Evolutionary conservation across 1,140 invertebrate genomes (phyloP).

Genomic region (Eriocheir sinensis): DNA sequence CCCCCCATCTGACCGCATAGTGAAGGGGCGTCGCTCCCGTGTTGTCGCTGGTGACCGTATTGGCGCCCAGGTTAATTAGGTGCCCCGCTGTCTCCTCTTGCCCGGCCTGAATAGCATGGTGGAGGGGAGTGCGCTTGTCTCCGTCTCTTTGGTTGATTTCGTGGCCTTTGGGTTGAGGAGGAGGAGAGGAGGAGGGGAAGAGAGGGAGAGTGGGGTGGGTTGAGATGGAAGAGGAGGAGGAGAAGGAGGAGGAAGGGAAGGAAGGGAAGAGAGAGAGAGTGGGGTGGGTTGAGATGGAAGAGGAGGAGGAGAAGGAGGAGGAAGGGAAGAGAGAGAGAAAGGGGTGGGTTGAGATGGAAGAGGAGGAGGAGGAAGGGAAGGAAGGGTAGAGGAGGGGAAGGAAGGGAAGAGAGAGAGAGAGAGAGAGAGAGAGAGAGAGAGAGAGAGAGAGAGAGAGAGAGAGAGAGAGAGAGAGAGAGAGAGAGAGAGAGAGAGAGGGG

Average conservation of each 20-base stretch:
- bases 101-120: conserved; percentile 63
- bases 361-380: neutral
- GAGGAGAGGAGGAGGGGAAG: neutral
- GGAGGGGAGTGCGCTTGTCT: conserved; percentile 62
- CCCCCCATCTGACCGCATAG: conserved; percentile 78
- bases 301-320: neutral
- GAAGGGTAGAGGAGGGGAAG: neutral
- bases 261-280: neutral
- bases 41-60: conserved; percentile 55
- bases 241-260: neutral
- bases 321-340: neutral
- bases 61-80: conserved; percentile 67
- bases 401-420: neutral
- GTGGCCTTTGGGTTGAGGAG: conserved; percentile 38
- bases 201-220: neutral
- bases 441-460: no score
- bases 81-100: conserved; percentile 67
- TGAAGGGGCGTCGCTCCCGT: conserved; percentile 77
- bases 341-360: neutral
- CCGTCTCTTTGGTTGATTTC: conserved; percentile 68
- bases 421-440: neutral
- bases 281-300: no score
- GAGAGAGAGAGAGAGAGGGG: no score
- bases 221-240: neutral
- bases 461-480: no score